These are phyloP conservation scores for Trileptium ribeirensis DNA, from an alignment of 2,888 invertebrate species.

Conservation along the genomic window DNA sequence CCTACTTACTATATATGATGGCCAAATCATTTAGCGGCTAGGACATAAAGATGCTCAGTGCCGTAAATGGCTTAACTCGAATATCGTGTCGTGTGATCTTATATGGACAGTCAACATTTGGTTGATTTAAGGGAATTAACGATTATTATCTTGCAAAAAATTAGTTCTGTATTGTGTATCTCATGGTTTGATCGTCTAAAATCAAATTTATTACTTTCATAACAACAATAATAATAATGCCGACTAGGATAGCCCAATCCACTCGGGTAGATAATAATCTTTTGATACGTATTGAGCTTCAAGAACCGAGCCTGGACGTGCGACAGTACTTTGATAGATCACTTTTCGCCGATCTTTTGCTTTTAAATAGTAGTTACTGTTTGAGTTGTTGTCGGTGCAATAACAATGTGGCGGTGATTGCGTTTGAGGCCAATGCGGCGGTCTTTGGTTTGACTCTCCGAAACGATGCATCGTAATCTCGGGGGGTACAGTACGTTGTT, in stretches of 20 bases:
- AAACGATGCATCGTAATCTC: not conserved
- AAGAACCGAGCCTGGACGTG: not conserved
- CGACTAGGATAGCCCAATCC: not conserved
- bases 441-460: not conserved
- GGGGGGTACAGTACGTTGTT: not conserved
- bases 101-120: too few relatives aligned
- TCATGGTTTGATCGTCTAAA: too few relatives aligned
- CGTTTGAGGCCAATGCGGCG: not conserved
- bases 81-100: too few relatives aligned
- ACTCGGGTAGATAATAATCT: not conserved
- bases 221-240: too few relatives aligned
- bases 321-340: not conserved
- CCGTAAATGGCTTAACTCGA: too few relatives aligned
- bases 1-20: too few relatives aligned
- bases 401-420: not conserved
- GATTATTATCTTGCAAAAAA: too few relatives aligned
- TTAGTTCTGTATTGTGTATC: too few relatives aligned
- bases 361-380: not conserved
- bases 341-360: not conserved
- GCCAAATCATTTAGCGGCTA: too few relatives aligned
- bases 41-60: too few relatives aligned
- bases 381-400: not conserved
- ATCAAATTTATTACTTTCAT: too few relatives aligned
- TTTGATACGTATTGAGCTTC: not conserved
- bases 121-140: too few relatives aligned